Conservation (phyloP, 1,140 invertebrate species). For the Paraescarpia echinospica region DNA sequence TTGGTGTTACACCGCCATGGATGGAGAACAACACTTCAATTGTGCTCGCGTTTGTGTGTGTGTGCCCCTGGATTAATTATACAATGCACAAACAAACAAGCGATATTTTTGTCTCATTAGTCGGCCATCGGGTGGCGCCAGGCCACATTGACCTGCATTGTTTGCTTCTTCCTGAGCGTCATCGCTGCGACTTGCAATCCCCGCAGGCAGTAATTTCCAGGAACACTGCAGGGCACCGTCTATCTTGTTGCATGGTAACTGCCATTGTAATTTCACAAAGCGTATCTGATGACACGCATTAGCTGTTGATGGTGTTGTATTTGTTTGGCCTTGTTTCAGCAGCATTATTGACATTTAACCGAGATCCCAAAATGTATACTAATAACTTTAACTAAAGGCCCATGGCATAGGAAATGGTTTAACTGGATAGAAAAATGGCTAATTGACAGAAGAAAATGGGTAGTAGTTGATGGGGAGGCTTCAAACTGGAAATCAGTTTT, state of each 20-base stretch:
- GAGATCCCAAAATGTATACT: not conserved
- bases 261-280: not conserved
- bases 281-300: not conserved
- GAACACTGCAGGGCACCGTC: not conserved
- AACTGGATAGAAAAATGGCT: no score
- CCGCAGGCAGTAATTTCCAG: not conserved
- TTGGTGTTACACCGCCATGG: not conserved
- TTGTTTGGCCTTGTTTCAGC: not conserved
- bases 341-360: not conserved
- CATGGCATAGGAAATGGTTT: no score
- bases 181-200: not conserved
- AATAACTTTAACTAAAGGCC: not conserved
- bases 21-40: not conserved
- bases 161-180: not conserved
- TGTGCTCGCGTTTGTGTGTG: no score
- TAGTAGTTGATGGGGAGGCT: no score
- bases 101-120: not conserved
- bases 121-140: not conserved
- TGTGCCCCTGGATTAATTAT: not conserved
- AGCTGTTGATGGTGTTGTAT: not conserved
- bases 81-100: not conserved
- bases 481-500: no score
- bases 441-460: no score
- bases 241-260: not conserved
- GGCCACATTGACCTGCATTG: not conserved